Evolutionary conservation across 2,113 vertebrate species (phyloP).

Genomic region (Lota lota): DNA sequence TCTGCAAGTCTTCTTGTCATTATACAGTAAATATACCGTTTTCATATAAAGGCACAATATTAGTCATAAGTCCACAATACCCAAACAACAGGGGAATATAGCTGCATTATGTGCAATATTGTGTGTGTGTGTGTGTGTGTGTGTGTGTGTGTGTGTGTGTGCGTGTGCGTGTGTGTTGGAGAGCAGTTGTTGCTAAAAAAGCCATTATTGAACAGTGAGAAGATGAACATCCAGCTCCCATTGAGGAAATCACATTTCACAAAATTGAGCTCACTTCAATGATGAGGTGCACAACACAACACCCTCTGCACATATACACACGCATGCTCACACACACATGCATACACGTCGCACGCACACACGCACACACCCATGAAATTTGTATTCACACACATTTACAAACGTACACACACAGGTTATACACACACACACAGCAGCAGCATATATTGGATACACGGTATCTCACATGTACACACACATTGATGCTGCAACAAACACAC

Average conservation of each 20-base stretch:
- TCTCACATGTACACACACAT: slow-evolving; percentile 43
- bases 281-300: slow-evolving; percentile 49
- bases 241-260: slow-evolving; percentile 67
- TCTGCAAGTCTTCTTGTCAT: too few relatives aligned
- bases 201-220: slow-evolving; percentile 60
- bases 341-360: not conserved
- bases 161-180: slow-evolving; percentile 1
- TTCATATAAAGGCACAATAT: too few relatives aligned
- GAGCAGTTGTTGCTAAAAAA: slow-evolving; percentile 43
- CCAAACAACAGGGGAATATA: too few relatives aligned
- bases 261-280: slow-evolving; percentile 59
- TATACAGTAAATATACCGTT: too few relatives aligned
- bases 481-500: not conserved
- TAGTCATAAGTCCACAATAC: too few relatives aligned
- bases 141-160: not conserved
- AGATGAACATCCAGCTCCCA: slow-evolving; percentile 62
- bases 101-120: too few relatives aligned
- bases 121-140: slow-evolving; percentile 1
- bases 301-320: slow-evolving; percentile 6
- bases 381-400: not conserved
- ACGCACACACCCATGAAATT: not conserved
- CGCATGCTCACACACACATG: not conserved
- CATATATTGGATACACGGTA: slow-evolving; percentile 23
- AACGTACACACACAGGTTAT: not conserved
- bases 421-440: not conserved